These are phyloP conservation scores for Haemorhous mexicanus DNA, from an alignment of 2,113 vertebrate species.

Conservation along the genomic window DNA sequence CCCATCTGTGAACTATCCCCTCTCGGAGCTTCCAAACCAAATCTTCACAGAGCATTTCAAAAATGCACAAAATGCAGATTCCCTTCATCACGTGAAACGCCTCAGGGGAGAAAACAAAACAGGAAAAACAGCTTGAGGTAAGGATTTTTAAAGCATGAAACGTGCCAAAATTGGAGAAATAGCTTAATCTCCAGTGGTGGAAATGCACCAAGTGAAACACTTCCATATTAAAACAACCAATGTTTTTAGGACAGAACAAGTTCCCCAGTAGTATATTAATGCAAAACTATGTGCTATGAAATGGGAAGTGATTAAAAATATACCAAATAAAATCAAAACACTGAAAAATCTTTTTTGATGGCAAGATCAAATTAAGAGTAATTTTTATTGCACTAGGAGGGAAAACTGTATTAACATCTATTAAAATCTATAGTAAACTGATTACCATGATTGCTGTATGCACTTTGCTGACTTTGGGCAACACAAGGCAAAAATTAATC, in stretches of 20 bases:
- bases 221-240: neutral
- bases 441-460: slow-evolving; percentile 3
- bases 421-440: slow-evolving; percentile 58
- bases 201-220: neutral
- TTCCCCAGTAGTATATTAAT: neutral
- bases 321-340: slow-evolving; percentile 15
- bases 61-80: neutral
- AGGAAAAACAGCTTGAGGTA: neutral
- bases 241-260: neutral
- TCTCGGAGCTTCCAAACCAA: neutral
- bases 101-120: neutral
- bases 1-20: rapidly evolving
- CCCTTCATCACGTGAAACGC: neutral
- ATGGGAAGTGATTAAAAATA: slow-evolving; percentile 25
- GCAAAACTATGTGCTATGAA: neutral
- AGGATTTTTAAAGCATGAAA: neutral
- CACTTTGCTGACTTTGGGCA: neutral
- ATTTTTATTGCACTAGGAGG: slow-evolving; percentile 45
- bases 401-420: slow-evolving; percentile 53
- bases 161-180: neutral
- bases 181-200: neutral
- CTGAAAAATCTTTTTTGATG: neutral
- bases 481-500: neutral
- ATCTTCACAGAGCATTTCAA: neutral
- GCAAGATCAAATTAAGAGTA: slow-evolving; percentile 27